Evolutionary conservation across 2,888 invertebrate species (phyloP).

Genomic region (Aphrophora alni): DNA sequence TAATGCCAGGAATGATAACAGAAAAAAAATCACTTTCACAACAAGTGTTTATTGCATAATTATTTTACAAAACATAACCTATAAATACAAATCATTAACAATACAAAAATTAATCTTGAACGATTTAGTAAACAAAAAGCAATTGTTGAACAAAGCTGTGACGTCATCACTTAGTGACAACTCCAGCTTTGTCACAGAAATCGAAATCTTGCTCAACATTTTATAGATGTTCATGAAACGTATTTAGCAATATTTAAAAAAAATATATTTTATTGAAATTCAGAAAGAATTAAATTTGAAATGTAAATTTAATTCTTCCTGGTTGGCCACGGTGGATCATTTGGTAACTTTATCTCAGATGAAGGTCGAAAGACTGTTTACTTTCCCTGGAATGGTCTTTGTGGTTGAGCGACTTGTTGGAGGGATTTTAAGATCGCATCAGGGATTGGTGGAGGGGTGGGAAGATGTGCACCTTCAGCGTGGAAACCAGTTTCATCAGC

Average conservation of each 20-base stretch:
- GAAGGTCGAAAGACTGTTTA: background rate
- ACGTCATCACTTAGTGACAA: no score
- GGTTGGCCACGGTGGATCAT: background rate
- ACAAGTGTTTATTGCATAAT: background rate
- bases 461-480: slow-evolving; percentile 62
- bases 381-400: slow-evolving; percentile 19
- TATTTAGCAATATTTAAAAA: no score
- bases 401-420: slow-evolving; percentile 28
- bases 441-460: slow-evolving; percentile 56
- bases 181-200: no score
- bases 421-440: slow-evolving; percentile 54
- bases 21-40: no score
- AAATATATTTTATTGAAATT: background rate
- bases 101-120: background rate
- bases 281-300: background rate
- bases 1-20: no score
- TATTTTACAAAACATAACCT: background rate
- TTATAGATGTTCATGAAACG: no score
- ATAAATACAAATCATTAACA: background rate
- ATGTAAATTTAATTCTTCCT: background rate
- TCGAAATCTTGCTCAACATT: no score
- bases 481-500: slow-evolving; percentile 76
- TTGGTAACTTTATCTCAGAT: background rate
- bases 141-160: background rate
- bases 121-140: background rate